Conservation (phyloP, 2,888 invertebrate genomes). For the Nymphalis urticae region DNA sequence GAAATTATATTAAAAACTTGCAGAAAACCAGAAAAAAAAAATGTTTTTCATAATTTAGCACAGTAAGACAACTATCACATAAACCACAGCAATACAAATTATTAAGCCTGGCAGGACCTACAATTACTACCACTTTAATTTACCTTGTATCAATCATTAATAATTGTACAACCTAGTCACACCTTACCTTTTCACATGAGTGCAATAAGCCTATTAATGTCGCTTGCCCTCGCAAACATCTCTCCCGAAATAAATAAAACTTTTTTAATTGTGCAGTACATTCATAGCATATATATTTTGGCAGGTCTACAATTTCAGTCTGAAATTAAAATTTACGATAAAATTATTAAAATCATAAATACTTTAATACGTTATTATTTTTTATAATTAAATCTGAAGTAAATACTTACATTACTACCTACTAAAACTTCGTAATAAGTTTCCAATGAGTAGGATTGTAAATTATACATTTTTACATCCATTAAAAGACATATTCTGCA, state of each 20-base stretch:
- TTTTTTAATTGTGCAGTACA: slow-evolving; percentile 62
- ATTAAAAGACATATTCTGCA: slow-evolving; percentile 67
- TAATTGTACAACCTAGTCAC: no score
- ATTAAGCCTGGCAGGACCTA: no score
- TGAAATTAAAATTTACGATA: slow-evolving; percentile 14
- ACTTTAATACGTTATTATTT: not conserved
- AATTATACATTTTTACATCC: slow-evolving; percentile 60
- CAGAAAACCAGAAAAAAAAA: no score
- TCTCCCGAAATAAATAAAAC: slow-evolving; percentile 59
- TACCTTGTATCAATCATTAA: no score
- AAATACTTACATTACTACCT: slow-evolving; percentile 62
- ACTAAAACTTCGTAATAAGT: slow-evolving; percentile 58
- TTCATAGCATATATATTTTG: slow-evolving; percentile 60
- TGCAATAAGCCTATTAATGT: slow-evolving; percentile 55
- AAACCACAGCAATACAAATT: no score
- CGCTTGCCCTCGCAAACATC: slow-evolving; percentile 56
- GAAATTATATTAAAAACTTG: no score
- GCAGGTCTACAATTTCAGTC: slow-evolving; percentile 45
- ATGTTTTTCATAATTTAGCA: no score
- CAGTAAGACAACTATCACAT: no score
- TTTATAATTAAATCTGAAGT: not conserved
- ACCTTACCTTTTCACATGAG: slow-evolving; percentile 55
- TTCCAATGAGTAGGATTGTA: slow-evolving; percentile 55
- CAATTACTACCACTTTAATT: no score
- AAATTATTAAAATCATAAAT: slow-evolving; percentile 7